Evolutionary conservation across 2,113 vertebrate genomes (phyloP), one percentile per base, ranked within the genome.

Genomic region (Tonatia bakeri): DNA sequence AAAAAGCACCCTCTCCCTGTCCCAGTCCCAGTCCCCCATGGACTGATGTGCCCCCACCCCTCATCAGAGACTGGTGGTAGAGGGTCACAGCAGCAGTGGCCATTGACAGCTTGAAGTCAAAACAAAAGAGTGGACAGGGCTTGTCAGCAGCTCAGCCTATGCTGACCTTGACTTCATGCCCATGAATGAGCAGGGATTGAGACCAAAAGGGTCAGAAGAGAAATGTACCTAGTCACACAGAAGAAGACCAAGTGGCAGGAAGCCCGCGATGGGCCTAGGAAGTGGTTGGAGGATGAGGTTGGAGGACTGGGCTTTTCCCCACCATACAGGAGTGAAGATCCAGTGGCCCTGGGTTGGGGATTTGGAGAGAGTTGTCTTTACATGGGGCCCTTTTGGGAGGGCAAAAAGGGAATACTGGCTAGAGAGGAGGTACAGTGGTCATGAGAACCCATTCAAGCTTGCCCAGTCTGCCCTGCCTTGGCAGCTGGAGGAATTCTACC

Each of bases 81-180:
- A 88, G 43, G 64, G 28, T 83, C 52, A 82, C 19, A 61, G 76
- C 81, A 72, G 75, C 17, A 26, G 52, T 90, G 79, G 33, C 73
- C 8, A 0, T 59, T 73, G 84, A 54, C 56, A 70, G 94, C 33
- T 79, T 56, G 56, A 38, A 84, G 91, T 79, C 59, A 47, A 73
- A 36, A 36, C 59, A 79, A 52, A 72, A 87, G 80, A 90, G 87
- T 81, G 72, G 56, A 64, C 43, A 56, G 70, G 70, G 67, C 26
- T 94, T 67, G 47, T 94, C 89, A 94, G 73, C 72, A 93, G 87
- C 43, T 81, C 73, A 90, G 50, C 28, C 79, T 79, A 13, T 19
- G 17, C 26, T 65, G 59, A 94, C 95, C 76, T 92, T 96, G 93
- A 85, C 87, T 75, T 80, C 38, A 19, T 82, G 88, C 85, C 70